A percentile compares a stretch with the other conserved stretches of the same genome.
phyloP scores from a whole-genome alignment of 2,113 vertebrate species.

The Clarias magur region DNA sequence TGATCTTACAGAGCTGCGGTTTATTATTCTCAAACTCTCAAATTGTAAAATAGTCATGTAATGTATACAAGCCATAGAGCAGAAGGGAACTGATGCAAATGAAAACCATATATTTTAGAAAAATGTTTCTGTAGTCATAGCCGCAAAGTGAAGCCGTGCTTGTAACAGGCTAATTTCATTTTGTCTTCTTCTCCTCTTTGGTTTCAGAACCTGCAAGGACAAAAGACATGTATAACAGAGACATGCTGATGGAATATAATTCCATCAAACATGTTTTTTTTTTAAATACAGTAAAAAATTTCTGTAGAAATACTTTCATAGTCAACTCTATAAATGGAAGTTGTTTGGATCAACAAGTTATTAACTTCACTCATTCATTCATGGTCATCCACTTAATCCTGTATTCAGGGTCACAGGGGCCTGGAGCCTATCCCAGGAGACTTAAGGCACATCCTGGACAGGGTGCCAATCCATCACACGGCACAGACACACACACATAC shows the following conservation, averaged over 20 bases:
- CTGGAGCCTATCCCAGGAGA: too few relatives aligned
- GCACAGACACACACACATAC: too few relatives aligned
- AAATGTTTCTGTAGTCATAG: background rate
- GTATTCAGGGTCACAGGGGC: too few relatives aligned
- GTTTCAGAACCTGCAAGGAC: constrained; percentile 17
- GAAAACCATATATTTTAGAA: background rate
- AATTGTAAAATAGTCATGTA: background rate
- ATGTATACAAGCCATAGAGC: constrained; percentile 1
- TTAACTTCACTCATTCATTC: background rate
- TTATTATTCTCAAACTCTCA: constrained; percentile 11
- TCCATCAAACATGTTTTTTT: background rate
- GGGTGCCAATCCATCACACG: too few relatives aligned
- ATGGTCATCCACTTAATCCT: too few relatives aligned
- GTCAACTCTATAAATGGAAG: background rate
- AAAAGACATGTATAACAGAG: background rate
- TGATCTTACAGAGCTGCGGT: background rate
- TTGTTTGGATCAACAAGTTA: background rate
- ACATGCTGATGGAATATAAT: background rate
- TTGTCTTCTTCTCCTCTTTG: background rate
- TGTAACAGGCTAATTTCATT: background rate
- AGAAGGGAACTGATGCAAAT: constrained; percentile 28
- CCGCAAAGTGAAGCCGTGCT: background rate
- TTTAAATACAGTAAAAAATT: background rate
- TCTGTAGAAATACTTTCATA: background rate
- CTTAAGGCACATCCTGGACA: too few relatives aligned